phyloP scores from a whole-genome alignment of 2,888 invertebrate species.

The Caradrina clavipalpis region DNA sequence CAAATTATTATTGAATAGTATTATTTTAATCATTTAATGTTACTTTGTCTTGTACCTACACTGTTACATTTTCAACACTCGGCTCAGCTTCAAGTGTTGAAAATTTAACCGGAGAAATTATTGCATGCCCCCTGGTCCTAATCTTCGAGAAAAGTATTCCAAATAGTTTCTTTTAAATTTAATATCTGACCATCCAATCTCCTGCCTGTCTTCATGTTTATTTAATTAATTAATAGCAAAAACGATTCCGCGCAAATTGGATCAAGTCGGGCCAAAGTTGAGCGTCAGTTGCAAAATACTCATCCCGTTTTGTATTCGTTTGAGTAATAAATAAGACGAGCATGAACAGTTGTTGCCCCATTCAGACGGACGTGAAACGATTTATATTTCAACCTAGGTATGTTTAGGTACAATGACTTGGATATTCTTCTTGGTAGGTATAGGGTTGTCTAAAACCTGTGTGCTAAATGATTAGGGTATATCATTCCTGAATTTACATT shows the following conservation, averaged over 20 bases:
- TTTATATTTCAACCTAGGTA: slow-evolving; percentile 18
- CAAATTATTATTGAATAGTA: too few relatives aligned
- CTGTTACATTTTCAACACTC: background rate
- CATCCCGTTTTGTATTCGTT: slow-evolving; percentile 57
- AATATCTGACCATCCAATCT: background rate
- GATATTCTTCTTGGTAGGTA: slow-evolving; percentile 2
- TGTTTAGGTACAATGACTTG: background rate
- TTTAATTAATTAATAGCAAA: slow-evolving; percentile 24
- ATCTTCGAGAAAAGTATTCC: background rate
- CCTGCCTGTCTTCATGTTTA: background rate
- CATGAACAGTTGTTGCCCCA: slow-evolving; percentile 48
- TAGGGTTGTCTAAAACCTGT: slow-evolving; percentile 7
- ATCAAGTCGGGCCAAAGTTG: slow-evolving; percentile 53
- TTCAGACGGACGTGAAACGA: slow-evolving; percentile 52
- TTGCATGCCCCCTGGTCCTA: too few relatives aligned
- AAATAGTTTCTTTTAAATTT: background rate
- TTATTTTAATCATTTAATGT: too few relatives aligned
- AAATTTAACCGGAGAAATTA: background rate
- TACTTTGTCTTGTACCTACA: background rate
- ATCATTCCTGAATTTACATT: too few relatives aligned
- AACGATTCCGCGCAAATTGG: slow-evolving; percentile 25
- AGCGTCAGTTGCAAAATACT: slow-evolving; percentile 48
- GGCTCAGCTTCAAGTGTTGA: background rate
- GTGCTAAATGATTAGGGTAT: background rate
- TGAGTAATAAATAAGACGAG: slow-evolving; percentile 51